Evolutionary conservation across 23 tunicate genomes (phyloP), one percentile per base, ranked within the genome.

Genomic region (Pegea sp.): DNA sequence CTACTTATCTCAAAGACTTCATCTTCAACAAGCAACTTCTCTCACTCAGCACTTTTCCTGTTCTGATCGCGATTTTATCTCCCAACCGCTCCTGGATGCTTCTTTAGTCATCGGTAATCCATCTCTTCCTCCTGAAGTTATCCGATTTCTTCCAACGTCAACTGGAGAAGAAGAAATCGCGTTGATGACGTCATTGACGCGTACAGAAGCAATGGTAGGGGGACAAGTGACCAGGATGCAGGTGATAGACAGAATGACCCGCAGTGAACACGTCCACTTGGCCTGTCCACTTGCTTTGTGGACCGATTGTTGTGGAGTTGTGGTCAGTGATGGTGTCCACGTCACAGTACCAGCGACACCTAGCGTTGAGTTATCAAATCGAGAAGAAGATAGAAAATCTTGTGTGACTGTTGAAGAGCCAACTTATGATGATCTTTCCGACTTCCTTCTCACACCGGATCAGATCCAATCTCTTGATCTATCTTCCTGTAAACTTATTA

Each of bases 121-220:
- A 3, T 2, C 28, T 7, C 22, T 59, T 3, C 51, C 64, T 22
- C 46, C 46, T 11, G 30, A 24, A 4, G 28, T 38, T 58, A 11
- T 30, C 30, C 31, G 48, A 0, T 44, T 58, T 25, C 3, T 24
- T 16, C 24, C 19, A 19, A 22, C 42, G 0, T 6, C 34, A 1
- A 68, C 77, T 0, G 30, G 63, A 0, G 67, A 74, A 13, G 78
- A 65, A 43, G 93, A 71, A 43, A 60, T 73, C 18, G 53, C 21
- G 16, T 18, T 54, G 34, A 50, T 59, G 30, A 67, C 56, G 2
- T 42, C 61, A 28, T 3, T 79, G 0, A 33, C 71, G 20, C 38
- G 62, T 3, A 65, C 67, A 0, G 81, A 72, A 44, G 67, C 93
- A 18, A 27, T 50, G 11, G 26, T 34, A 1, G 90, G 81, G 7